Percentiles rank a stretch among this genome's conserved stretches.
Evolutionary conservation across 30 jellyfish, hydroid and myxozoan species (phyloP).

Genomic region (Phacellophora camtschatica): DNA sequence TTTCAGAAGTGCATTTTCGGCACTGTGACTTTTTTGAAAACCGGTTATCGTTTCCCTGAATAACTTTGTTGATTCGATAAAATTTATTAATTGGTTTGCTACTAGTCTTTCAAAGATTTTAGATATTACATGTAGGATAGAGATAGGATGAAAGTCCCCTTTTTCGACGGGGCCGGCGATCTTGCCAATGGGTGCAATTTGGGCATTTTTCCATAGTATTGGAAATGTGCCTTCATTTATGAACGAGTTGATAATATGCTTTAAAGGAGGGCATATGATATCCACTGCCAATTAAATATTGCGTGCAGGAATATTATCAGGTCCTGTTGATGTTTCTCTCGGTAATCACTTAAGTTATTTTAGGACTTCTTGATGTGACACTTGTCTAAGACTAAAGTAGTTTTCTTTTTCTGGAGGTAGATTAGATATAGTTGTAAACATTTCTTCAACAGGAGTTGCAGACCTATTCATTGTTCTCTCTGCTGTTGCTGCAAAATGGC

Average conservation of each 20-base stretch:
- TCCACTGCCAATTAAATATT: background rate
- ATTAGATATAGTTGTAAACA: constrained; percentile 5
- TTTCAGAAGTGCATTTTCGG: background rate
- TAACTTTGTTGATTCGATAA: background rate
- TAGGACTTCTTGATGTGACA: background rate
- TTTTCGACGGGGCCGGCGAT: background rate
- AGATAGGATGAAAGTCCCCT: background rate
- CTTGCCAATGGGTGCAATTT: background rate
- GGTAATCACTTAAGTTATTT: background rate
- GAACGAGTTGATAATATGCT: background rate
- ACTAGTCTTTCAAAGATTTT: background rate
- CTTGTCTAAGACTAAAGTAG: constrained; percentile 8
- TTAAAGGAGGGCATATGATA: background rate
- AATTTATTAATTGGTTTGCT: background rate
- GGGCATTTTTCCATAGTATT: background rate
- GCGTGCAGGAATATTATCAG: background rate
- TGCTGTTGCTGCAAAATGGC: constrained; percentile 6
- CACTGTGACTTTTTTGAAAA: background rate
- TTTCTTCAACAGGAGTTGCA: constrained; percentile 44
- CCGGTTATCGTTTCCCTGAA: background rate
- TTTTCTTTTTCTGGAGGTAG: constrained; percentile 3
- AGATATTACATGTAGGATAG: background rate
- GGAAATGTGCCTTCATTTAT: background rate
- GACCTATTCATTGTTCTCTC: constrained; percentile 17
- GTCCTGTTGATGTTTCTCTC: constrained; percentile 20